These are phyloP conservation scores for Lycia hirtaria DNA, from an alignment of 2,888 invertebrate species.

Conservation along the genomic window DNA sequence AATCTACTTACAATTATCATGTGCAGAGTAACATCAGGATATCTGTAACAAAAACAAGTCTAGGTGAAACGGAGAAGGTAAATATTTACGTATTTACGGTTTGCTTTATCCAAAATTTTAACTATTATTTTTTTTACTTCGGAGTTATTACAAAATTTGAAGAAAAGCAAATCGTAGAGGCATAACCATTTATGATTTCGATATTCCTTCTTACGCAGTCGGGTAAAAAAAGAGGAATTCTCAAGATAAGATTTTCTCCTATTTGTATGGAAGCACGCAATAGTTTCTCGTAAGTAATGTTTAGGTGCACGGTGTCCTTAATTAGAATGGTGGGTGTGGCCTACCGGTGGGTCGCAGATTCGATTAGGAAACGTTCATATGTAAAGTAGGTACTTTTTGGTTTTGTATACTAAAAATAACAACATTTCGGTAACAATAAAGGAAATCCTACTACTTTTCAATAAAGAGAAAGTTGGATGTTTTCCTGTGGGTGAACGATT, in stretches of 20 bases:
- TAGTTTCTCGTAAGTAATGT: background rate
- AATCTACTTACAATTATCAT: conserved; percentile 61
- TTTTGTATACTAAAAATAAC: background rate
- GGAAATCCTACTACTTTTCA: background rate
- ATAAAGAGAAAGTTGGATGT: background rate
- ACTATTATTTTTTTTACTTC: no score
- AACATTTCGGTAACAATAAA: background rate
- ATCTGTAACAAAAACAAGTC: conserved; percentile 53
- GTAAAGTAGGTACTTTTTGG: background rate
- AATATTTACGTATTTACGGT: background rate
- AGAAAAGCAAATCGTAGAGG: no score
- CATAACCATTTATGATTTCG: no score
- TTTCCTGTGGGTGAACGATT: background rate
- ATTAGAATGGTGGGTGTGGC: background rate
- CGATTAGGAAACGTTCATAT: background rate
- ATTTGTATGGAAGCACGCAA: no score
- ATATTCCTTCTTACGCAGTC: no score
- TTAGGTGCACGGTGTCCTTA: background rate
- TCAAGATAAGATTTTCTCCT: no score
- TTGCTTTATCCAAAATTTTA: no score
- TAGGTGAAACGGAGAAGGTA: background rate
- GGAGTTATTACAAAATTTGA: no score
- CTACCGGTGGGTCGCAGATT: background rate
- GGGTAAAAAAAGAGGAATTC: no score
- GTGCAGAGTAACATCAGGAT: conserved; percentile 56